Conservation (phyloP, 2,113 vertebrate genomes). For the Brachyhypopomus gauderio region DNA sequence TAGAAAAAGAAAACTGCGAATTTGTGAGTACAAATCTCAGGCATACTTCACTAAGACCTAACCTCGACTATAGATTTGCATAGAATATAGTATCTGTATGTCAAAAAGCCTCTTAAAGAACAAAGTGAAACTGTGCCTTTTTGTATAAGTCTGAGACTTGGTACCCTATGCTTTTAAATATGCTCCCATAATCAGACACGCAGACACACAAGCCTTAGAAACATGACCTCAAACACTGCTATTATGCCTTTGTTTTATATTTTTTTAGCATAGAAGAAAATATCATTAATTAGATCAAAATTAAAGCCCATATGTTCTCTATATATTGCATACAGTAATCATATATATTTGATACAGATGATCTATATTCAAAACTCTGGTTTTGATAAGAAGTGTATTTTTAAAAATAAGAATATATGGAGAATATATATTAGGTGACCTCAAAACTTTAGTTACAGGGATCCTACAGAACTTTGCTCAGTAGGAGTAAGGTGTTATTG, state of each 20-base stretch:
- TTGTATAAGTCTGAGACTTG: conserved; percentile 26
- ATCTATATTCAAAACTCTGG: conserved; percentile 40
- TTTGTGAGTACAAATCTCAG: conserved; percentile 57
- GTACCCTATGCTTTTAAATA: conserved; percentile 32
- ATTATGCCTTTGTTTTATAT: conserved; percentile 39
- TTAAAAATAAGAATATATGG: conserved; percentile 42
- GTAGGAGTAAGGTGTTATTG: conserved; percentile 35
- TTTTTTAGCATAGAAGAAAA: conserved; percentile 49
- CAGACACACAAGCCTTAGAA: conserved; percentile 45
- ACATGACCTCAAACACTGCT: conserved; percentile 46
- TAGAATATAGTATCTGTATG: conserved; percentile 16
- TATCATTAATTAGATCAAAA: conserved; percentile 41
- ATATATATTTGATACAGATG: conserved; percentile 57
- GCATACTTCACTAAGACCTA: conserved; percentile 59
- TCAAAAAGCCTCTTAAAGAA: conserved; percentile 33
- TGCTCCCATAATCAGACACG: conserved; percentile 14
- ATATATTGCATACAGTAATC: conserved; percentile 31
- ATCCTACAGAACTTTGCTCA: conserved; percentile 18
- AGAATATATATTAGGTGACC: conserved; percentile 4
- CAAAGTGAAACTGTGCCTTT: conserved; percentile 69
- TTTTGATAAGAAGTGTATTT: conserved; percentile 56
- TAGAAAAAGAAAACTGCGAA: background rate
- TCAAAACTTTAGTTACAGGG: conserved; percentile 26
- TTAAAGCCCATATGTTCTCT: conserved; percentile 46
- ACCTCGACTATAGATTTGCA: conserved; percentile 21